phyloP scores from a whole-genome alignment of 2,888 invertebrate species.

The Himalopsyche kuldschensis region DNA sequence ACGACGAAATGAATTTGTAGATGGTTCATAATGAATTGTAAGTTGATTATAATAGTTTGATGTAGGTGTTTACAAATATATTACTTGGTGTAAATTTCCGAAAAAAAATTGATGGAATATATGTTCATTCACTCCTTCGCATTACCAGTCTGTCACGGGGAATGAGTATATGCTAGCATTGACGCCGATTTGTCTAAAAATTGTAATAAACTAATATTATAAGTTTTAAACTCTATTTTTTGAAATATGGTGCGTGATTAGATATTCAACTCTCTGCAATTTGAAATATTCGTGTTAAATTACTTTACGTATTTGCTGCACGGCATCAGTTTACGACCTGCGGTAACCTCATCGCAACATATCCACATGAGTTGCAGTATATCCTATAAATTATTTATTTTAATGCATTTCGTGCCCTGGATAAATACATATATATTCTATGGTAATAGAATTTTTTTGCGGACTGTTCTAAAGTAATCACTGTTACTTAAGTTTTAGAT shows the following conservation, averaged over 20 bases:
- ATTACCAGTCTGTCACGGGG: too few relatives aligned
- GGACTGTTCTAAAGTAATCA: too few relatives aligned
- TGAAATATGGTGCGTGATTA: not conserved
- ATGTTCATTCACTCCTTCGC: too few relatives aligned
- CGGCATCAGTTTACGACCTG: constrained; percentile 34
- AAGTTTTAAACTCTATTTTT: not conserved
- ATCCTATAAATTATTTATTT: not conserved
- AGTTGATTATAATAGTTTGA: too few relatives aligned
- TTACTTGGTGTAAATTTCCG: too few relatives aligned
- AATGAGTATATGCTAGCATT: not conserved
- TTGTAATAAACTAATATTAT: not conserved
- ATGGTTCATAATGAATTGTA: too few relatives aligned
- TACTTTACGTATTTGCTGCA: constrained; percentile 27
- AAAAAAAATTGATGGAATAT: too few relatives aligned
- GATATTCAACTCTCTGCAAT: constrained; percentile 19
- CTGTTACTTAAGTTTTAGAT: not conserved
- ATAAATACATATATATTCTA: not conserved
- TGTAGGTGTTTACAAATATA: too few relatives aligned
- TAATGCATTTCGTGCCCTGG: not conserved
- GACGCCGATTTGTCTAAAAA: not conserved
- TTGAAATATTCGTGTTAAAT: constrained; percentile 27
- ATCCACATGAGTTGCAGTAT: not conserved
- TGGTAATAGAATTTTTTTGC: not conserved
- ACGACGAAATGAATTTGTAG: too few relatives aligned
- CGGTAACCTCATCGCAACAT: constrained; percentile 3